A percentile compares a stretch with the other conserved stretches of the same genome.
These are phyloP conservation scores for Setophaga kirtlandii DNA, from an alignment of 2,113 vertebrate species.

Conservation along the genomic window DNA sequence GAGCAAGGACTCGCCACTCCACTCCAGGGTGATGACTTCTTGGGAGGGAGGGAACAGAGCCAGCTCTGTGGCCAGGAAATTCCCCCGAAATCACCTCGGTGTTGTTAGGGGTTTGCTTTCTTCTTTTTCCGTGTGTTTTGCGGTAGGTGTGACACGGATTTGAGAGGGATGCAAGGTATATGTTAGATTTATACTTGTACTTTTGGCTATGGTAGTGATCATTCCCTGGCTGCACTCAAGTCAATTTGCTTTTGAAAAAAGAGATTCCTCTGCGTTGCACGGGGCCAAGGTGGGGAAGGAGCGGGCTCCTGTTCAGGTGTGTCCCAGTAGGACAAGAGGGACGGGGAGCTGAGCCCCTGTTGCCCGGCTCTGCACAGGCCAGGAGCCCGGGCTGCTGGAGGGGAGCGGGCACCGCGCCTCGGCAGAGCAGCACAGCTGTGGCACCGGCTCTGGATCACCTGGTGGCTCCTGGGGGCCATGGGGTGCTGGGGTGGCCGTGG, in stretches of 20 bases:
- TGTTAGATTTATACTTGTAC: no score
- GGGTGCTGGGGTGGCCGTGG: background rate
- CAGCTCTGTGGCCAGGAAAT: background rate
- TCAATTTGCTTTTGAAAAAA: background rate
- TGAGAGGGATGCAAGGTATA: background rate
- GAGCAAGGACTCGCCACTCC: background rate
- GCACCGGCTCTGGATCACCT: background rate
- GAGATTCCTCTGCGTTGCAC: background rate
- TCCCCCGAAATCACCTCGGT: background rate
- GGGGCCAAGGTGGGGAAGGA: background rate
- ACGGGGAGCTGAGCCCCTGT: background rate
- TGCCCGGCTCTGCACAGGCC: background rate
- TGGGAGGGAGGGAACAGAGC: background rate
- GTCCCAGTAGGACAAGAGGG: background rate
- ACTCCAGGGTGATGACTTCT: background rate
- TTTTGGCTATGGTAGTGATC: background rate
- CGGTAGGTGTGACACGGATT: background rate
- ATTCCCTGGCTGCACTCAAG: fast-evolving
- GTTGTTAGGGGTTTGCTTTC: background rate
- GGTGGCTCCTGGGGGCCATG: background rate
- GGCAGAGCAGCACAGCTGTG: background rate
- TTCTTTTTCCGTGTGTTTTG: background rate
- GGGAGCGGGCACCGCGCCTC: background rate
- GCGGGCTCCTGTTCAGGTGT: background rate
- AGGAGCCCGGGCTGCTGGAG: background rate